A percentile compares a stretch with the other conserved stretches of the same genome.
Evolutionary conservation across 2,113 vertebrate species (phyloP).

Genomic region (Megaceryle maxima): DNA sequence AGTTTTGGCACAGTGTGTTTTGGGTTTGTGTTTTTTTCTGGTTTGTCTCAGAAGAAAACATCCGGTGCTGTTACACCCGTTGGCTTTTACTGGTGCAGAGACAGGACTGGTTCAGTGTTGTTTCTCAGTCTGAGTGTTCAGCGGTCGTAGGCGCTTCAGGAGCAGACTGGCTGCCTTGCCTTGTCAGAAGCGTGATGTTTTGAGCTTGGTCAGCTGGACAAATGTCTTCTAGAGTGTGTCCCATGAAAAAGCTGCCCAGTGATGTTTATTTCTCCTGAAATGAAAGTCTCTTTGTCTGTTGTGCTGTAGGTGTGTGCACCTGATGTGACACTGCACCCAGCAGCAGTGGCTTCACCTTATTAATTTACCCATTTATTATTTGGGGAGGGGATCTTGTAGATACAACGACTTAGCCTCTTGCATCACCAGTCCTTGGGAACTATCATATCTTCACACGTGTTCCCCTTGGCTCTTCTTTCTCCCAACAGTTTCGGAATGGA

Average conservation of each 20-base stretch:
- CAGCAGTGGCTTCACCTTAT: background rate
- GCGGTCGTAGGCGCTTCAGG: background rate
- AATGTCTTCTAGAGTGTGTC: background rate
- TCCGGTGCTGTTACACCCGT: fast-evolving
- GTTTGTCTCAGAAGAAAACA: background rate
- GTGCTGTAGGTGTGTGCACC: no score
- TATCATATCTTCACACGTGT: fast-evolving
- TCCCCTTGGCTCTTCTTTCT: background rate
- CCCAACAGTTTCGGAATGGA: background rate
- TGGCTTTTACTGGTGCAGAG: background rate
- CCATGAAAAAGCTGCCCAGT: background rate
- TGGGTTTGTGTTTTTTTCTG: background rate
- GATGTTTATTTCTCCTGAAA: background rate
- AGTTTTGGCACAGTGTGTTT: background rate
- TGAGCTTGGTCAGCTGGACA: background rate
- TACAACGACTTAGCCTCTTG: background rate
- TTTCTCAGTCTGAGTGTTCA: background rate
- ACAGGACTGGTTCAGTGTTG: fast-evolving
- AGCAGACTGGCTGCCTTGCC: background rate
- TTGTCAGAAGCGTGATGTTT: background rate
- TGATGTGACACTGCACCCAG: background rate
- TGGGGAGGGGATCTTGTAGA: background rate
- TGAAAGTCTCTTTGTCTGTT: background rate
- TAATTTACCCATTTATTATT: background rate
- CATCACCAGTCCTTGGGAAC: background rate